Base-by-base conservation (phyloP, 2,888 invertebrate species). In the Philonicus albiceps region DNA sequence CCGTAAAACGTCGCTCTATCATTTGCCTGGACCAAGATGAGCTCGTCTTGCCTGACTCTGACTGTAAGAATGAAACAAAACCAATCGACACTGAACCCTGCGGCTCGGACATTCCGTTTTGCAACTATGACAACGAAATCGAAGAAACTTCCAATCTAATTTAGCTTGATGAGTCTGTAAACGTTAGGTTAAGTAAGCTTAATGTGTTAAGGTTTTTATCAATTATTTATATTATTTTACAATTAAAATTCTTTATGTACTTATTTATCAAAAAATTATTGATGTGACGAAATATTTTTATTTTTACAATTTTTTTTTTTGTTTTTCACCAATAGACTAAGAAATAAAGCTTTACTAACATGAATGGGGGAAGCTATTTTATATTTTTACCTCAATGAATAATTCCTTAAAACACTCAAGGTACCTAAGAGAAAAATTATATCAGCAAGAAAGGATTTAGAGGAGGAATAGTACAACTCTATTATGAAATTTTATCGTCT, bases 21-120 rank as follows among this genome's bases (percentile, higher is more conserved):
- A 95, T 96, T 93, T 96, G 96, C 90, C 95, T 96, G n/a, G 95
- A 96, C 90, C 95, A 95, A 90, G 93, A 95, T 89, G 95, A 96
- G 89, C 94, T 96, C 91, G 96, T 97, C 3, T 93, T 97, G 73
- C 94, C 95, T 5, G 97, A 97, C 90, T 93, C 94, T 5, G 94
- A 95, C 87, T 98, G 97, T 91, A 94, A 95, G 88, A 91, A 92
- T 16, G 91, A 93, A 78, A 93, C 92, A 3, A 95, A 95, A 90
- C 97, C 97, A 0, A 92, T 93, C 19, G 95, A 95, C 90, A 93
- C 94, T 16, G 95, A 95, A 89, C 94, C 93, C 49, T 97, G 97
- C 91, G 91, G 90, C 49, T 93, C 89, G n/a, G 87, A 90, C 78
- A 88, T 92, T 87, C 92, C 92, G 83, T 89, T 89, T 73, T 92